Evolutionary conservation across 2,888 invertebrate species (phyloP).

Genomic region (Craniophora ligustri): DNA sequence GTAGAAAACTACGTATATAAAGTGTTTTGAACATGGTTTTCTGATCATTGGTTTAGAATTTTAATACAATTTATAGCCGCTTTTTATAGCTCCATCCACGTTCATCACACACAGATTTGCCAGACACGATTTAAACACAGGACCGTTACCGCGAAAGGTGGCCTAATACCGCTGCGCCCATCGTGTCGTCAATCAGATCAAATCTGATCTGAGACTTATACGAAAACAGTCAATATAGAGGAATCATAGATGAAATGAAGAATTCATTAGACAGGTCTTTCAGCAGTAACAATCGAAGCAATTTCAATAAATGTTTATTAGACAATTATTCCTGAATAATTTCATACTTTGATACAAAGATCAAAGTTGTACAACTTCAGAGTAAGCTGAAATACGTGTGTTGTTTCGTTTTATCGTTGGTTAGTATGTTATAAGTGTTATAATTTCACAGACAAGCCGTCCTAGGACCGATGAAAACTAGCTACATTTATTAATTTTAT

Average conservation of each 20-base stretch:
- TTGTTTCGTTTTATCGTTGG: slow-evolving; percentile 45
- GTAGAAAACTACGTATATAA: background rate
- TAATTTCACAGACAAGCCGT: slow-evolving; percentile 56
- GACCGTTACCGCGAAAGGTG: too few species aligned
- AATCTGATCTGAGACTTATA: too few species aligned
- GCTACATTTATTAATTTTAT: slow-evolving; percentile 84
- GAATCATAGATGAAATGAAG: slow-evolving; percentile 6
- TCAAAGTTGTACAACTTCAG: slow-evolving; percentile 38
- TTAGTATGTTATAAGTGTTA: slow-evolving; percentile 14
- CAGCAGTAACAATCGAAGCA: background rate
- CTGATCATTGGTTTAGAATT: too few species aligned
- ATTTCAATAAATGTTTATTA: slow-evolving; percentile 17
- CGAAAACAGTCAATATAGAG: too few species aligned
- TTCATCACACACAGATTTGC: too few species aligned
- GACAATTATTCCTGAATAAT: slow-evolving; percentile 7
- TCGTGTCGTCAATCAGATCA: too few species aligned
- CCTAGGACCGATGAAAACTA: slow-evolving; percentile 66
- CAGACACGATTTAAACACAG: too few species aligned
- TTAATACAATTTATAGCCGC: too few species aligned
- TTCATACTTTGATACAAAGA: slow-evolving; percentile 15
- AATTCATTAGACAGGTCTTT: background rate
- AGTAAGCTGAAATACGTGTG: slow-evolving; percentile 19
- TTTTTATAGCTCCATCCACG: too few species aligned
- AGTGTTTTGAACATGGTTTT: too few species aligned
- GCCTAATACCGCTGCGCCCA: too few species aligned